phyloP scores from a whole-genome alignment of 2,888 invertebrate genomes.

The Zeuzera pyrina region DNA sequence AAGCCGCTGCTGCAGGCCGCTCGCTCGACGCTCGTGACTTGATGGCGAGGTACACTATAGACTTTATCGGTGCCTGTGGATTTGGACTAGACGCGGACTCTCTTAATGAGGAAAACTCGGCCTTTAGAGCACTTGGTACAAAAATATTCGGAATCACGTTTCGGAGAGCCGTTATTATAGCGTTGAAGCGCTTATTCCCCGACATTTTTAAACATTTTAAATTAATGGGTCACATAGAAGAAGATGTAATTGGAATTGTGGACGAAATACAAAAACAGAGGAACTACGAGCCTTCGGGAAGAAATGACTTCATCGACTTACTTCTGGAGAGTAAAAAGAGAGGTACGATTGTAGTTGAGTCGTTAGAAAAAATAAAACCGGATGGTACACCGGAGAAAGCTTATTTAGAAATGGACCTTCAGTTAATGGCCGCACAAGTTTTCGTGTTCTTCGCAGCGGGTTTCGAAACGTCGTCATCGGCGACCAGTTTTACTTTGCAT shows the following conservation, averaged over 20 bases:
- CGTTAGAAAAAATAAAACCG: slow-evolving; percentile 27
- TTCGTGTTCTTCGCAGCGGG: slow-evolving; percentile 45
- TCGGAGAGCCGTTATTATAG: slow-evolving; percentile 19
- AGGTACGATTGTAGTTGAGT: slow-evolving; percentile 32
- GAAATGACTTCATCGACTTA: slow-evolving; percentile 43
- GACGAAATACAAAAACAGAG: slow-evolving; percentile 33
- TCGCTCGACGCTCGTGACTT: slow-evolving; percentile 39
- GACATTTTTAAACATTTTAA: slow-evolving; percentile 26
- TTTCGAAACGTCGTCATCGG: slow-evolving; percentile 45
- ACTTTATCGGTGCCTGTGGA: slow-evolving; percentile 48
- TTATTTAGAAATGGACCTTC: slow-evolving; percentile 29
- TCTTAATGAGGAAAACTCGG: slow-evolving; percentile 35
- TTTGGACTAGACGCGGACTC: slow-evolving; percentile 43
- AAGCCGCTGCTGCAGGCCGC: slow-evolving; percentile 20
- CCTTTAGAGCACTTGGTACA: slow-evolving; percentile 35
- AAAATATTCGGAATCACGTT: slow-evolving; percentile 27
- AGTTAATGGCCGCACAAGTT: slow-evolving; percentile 38
- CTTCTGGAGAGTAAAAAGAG: slow-evolving; percentile 34
- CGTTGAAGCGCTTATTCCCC: slow-evolving; percentile 35
- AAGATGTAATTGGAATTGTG: slow-evolving; percentile 30
- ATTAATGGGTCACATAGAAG: slow-evolving; percentile 25
- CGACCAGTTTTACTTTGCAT: slow-evolving; percentile 41
- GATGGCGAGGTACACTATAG: slow-evolving; percentile 47
- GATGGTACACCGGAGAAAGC: slow-evolving; percentile 23
- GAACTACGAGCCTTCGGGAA: slow-evolving; percentile 31